Evolutionary conservation across 2,113 vertebrate species (phyloP).

Genomic region (Myotis lucifugus): DNA sequence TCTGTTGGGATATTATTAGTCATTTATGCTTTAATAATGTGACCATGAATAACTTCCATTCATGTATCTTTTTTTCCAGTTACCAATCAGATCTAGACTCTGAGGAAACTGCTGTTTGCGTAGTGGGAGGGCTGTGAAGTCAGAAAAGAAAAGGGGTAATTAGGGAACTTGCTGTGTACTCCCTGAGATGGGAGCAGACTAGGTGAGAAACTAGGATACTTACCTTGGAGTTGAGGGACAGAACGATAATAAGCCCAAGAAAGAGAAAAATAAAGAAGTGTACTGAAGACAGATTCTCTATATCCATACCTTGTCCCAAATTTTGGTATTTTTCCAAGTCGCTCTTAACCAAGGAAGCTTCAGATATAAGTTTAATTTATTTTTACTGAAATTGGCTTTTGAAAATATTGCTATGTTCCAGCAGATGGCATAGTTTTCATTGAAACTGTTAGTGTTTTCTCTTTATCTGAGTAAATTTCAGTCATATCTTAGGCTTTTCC

Average conservation of each 20-base stretch:
- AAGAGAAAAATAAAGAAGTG: not conserved
- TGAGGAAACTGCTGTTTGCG: not conserved
- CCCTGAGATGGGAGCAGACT: not conserved
- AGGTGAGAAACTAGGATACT: not conserved
- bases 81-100: not conserved
- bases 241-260: not conserved
- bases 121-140: not conserved
- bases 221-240: not conserved
- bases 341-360: not conserved
- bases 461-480: conserved; percentile 25
- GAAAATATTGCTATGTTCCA: conserved; percentile 44
- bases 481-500: not conserved
- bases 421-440: conserved; percentile 69
- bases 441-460: not conserved
- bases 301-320: not conserved
- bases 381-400: conserved; percentile 37
- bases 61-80: not conserved
- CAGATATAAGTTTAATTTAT: not conserved
- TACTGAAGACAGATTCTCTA: not conserved
- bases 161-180: not conserved
- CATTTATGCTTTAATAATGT: not conserved
- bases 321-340: conserved; percentile 1
- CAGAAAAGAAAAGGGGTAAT: not conserved
- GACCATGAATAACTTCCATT: not conserved
- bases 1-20: not conserved